Evolutionary conservation across 2,113 vertebrate species (phyloP), one percentile per base, ranked within the genome.

Genomic region (Bothrops jararaca): DNA sequence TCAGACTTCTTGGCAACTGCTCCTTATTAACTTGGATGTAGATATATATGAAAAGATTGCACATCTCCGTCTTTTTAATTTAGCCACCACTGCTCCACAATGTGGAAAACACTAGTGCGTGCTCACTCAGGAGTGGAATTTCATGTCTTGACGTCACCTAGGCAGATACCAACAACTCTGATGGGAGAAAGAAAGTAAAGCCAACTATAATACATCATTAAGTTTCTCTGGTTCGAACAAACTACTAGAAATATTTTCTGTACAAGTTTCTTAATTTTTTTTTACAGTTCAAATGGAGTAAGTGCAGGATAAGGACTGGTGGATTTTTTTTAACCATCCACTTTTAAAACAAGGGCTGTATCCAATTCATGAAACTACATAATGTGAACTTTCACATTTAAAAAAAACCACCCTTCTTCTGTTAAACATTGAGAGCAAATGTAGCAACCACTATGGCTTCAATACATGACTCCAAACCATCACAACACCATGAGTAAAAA

Each of bases 1-100:
- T 20, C 0, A 94, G 94, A 92, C 60, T 91, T 93, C 96, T 97
- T 96, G 96, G 97, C 97, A 97, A 96, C 94, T 89, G 34, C 50
- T 91, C 90, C 93, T 94, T 57, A 95, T 86, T 91, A 52, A 60
- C 60, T 88, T n/a, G 56, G 64, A 34, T 69, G 34, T 18, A 69
- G 64, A 34, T 69, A 69, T 69, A 24, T 69, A 24, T 53, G 91
- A 90, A 90, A 91, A 5, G 15, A 23, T 26, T 91, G 87, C 45
- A 91, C 93, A 92, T 5, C 64, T 90, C 60, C 92, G 56, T 92
- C 60, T 57, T 24, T 92, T 91, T 92, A 26, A 50, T 42, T 11
- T 53, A 42, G 1, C 94, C 10, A 26, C 89, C 15, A 29, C 18
- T 13, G 48, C 4, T 50, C 23, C 12, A 48, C 15, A 34, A 93